Evolutionary conservation across 2,113 vertebrate genomes (phyloP), one percentile per base, ranked within the genome.

Genomic region (Cyrtonyx montezumae): DNA sequence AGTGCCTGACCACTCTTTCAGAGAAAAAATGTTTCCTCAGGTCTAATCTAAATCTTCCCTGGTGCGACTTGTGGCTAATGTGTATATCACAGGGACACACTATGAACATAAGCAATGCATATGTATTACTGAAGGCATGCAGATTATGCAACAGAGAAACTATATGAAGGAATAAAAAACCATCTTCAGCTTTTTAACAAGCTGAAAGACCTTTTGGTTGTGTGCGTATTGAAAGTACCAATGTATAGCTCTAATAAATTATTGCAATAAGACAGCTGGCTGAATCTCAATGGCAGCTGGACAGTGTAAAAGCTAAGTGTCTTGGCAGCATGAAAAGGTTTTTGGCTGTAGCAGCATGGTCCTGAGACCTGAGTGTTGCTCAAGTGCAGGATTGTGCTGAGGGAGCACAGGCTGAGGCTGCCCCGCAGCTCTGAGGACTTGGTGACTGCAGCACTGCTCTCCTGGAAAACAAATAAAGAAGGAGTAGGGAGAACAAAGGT

Each of bases 161-260:
- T 13, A 8, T 28, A 77, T 17, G 53, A 83, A 87, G 62, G 45
- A 77, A 62, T 76, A 69, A 10, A 51, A 82, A 53, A 76, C 65
- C 5, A 45, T 76, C 48, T 51, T 46, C 65, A 21, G 28, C 32
- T 75, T 83, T 75, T 37, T 22, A 15, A 55, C 32, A 43, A 30
- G 42, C 49, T 74, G 59, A 21, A 69, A 25, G 7, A 30, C 3
- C 6, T 87, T 91, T 92, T 84, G 40, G 5, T 65, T 53, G 45
- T 0, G 0, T 37, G 9, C 3, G 11, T 30, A 68, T 40, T 70
- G 22, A 11, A 45, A 37, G 19, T 25, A 30, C 5, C 1, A 0
- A 4, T 28, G 34, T 40, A 58, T 9, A 43, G 21, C 43, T 36
- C 30, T 20, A 53, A 23, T 11, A 46, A n/a, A 36, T 76, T 15